These are phyloP conservation scores for Chaetura pelagica DNA, from an alignment of 2,113 vertebrate genomes.

Conservation along the genomic window DNA sequence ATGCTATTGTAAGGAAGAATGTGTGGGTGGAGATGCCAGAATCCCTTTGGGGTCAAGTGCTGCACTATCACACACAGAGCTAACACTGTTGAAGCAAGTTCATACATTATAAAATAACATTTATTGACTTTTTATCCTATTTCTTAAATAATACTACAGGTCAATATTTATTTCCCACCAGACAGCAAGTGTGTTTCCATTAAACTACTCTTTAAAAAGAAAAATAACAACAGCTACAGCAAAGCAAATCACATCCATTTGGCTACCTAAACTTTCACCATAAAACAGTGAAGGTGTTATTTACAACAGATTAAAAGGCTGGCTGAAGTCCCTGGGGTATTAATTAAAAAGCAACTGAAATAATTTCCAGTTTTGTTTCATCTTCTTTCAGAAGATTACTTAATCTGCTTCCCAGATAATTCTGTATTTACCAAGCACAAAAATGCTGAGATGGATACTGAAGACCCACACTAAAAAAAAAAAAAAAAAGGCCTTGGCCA, in stretches of 20 bases:
- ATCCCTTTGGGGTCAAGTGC: constrained; percentile 7
- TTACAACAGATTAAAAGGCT: neutral
- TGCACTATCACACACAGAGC: neutral
- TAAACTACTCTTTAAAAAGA: neutral
- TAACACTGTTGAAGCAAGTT: neutral
- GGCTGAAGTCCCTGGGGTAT: neutral
- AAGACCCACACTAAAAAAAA: neutral
- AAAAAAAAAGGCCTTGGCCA: neutral
- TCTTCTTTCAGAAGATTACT: neutral
- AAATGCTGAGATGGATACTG: neutral
- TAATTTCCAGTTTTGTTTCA: neutral
- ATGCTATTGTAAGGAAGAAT: neutral
- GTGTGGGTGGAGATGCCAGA: neutral
- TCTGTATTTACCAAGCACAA: neutral
- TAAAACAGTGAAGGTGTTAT: neutral
- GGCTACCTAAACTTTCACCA: neutral
- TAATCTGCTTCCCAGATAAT: neutral
- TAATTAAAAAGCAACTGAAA: neutral
- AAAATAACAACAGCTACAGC: neutral
- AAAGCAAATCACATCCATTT: neutral
- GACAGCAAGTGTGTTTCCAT: neutral
- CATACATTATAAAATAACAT: neutral
- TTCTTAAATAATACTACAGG: neutral
- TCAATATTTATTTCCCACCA: neutral
- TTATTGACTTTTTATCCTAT: neutral